Evolutionary conservation across 2,113 vertebrate species (phyloP), one percentile per base, ranked within the genome.

Genomic region (Chionis minor): DNA sequence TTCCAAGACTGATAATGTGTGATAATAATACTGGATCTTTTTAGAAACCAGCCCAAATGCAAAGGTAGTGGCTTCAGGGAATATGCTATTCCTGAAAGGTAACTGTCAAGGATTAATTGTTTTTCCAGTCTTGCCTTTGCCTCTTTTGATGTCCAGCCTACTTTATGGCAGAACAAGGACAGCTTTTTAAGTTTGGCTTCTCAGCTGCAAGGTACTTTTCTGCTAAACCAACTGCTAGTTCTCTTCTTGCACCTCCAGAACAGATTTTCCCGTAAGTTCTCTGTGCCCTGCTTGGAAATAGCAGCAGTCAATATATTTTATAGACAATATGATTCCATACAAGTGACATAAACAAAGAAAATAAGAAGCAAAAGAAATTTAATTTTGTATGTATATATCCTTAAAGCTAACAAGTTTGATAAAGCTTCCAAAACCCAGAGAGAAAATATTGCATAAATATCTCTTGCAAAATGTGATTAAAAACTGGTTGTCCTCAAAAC

Each of bases 141-240:
- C 32, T 87, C 77, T 82, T 94, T 91, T 88, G 73, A 94, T 3
- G 2, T 38, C 55, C 86, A 95, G 38, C 74, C 78, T 94, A 90
- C 51, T 91, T 96, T 91, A 63, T 85, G 71, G n/a, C 63, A 95
- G 84, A 91, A 75, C 59, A 77, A 81, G 86, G 71, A 63, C 51
- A 86, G 21, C 7, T 63, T 95, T 51, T 65, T 82, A 65, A 86
- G 82, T 54, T 0, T 79, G 52, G 21, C 8, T 24, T 72, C 73
- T 91, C 65, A 65, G 38, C 61, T 67, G 27, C 45, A 81, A 87
- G 42, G 13, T 79, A 63, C 38, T 51, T 89, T 81, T 75, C 58
- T 85, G 35, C n/a, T 90, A 55, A 89, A 45, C 38, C 33, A 75
- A 23, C 32, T 47, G 35, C 56, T 87, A 77, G 23, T 40, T 92